Evolutionary conservation across 2,888 invertebrate species (phyloP), one percentile per base, ranked within the genome.

Genomic region (Ceratothoa steindachneri): DNA sequence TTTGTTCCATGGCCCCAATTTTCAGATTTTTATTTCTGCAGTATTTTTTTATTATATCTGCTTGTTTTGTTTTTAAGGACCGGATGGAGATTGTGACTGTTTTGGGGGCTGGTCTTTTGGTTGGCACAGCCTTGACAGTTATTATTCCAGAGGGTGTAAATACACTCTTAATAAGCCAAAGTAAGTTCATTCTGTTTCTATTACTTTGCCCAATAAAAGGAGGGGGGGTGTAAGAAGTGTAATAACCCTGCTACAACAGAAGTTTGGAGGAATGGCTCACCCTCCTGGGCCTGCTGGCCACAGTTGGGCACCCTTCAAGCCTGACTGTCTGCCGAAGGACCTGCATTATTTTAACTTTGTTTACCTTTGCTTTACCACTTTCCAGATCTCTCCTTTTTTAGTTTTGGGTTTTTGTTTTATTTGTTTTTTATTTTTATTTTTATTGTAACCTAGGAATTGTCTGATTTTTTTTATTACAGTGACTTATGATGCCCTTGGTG

Each of bases 141-240:
- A 99, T 99, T 72, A 97, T 99, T 81, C 99, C 99, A 0, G 99
- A 99, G 86, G 99, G 99, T 4, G 93, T 99, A n/a, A 88, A 95
- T 75, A 90, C 93, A 0, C 83, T 95, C 68, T 90, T 87, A n/a
- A n/a, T n/a, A n/a, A n/a, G n/a, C n/a, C n/a, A n/a, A n/a, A n/a
- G n/a, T n/a, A n/a, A 75, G 19, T 51, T 28, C 27, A 29, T 15
- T 69, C 52, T 69, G 29, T 12, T 64, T 12, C 22, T 9, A 9
- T 9, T 12, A 22, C 22, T 12, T n/a, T 15, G 22, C 19, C 15
- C n/a, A 22, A 64, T 12, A 19, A n/a, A 12, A 9, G 15, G 12
- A 9, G 12, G 12, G 12, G 9, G 64, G 12, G 12, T 9, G n/a
- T 12, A 12, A n/a, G n/a, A 51, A 51, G 9, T 51, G 9, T 51